Percentiles rank a stretch among this genome's conserved stretches.
These are phyloP conservation scores for Diorhabda elongata DNA, from an alignment of 1,140 invertebrate species.

Conservation along the genomic window DNA sequence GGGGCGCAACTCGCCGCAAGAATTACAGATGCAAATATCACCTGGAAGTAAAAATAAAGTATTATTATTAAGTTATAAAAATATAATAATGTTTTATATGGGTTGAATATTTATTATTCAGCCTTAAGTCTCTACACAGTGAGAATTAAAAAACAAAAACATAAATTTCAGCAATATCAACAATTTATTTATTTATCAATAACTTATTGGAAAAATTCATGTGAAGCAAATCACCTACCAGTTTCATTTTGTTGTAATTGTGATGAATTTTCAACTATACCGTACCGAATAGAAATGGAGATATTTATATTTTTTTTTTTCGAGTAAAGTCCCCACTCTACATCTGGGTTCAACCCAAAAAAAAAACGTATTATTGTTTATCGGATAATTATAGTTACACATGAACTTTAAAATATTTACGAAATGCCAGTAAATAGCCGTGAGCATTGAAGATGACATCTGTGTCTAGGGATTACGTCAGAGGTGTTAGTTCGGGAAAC, in stretches of 20 bases:
- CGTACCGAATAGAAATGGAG: background rate
- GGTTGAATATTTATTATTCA: background rate
- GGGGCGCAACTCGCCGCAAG: conserved; percentile 3
- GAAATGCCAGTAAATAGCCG: background rate
- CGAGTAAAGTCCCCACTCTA: background rate
- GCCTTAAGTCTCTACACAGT: background rate
- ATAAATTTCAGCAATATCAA: background rate
- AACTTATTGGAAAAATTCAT: no score
- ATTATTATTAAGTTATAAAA: background rate
- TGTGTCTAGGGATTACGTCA: background rate
- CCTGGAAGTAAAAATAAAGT: background rate
- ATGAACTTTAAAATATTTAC: conserved; percentile 7
- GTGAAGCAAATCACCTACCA: conserved; percentile 4
- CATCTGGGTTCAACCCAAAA: background rate
- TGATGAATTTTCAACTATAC: conserved; percentile 6
- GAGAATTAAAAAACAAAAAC: background rate
- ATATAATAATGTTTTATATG: no score
- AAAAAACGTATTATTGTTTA: conserved; percentile 4
- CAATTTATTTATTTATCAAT: background rate
- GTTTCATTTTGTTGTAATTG: conserved; percentile 7
- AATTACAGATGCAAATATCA: background rate
- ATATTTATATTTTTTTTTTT: conserved; percentile 8
- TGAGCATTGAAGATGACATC: background rate
- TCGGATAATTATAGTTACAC: conserved; percentile 9
- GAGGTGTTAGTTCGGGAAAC: conserved; percentile 1